Evolutionary conservation across 2,113 vertebrate genomes (phyloP), one percentile per base, ranked within the genome.

Genomic region (Phasianus colchicus): DNA sequence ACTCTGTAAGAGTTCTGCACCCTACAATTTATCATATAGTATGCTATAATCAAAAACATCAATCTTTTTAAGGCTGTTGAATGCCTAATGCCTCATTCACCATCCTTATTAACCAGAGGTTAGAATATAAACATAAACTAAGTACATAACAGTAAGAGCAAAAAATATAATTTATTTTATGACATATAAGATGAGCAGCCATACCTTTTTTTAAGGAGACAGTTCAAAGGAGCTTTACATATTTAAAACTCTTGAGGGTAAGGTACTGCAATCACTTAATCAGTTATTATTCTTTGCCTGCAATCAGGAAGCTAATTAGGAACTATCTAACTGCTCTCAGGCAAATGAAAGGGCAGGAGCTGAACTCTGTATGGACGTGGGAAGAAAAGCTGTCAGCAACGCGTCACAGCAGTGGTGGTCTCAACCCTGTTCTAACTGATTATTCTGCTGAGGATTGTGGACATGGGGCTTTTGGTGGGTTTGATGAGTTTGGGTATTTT

Each of bases 251-350:
- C 52, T 89, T 93, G 25, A 54, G 48, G 27, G 14, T 69, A 94
- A 70, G 43, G 40, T 77, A 52, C 19, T 52, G 42, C 48, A 87
- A 95, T 85, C 82, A 79, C 45, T 92, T 78, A 57, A 85, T 86
- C 74, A 65, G 73, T 75, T 82, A 45, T 42, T 64, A 79, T 38
- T 80, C 43, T 89, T 80, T 86, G 88, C 40, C 43, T 64, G 66
- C 89, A 80, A 77, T 69, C 90, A 94, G 32, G 34, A 95, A 96
- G 73, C 42, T 64, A 85, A 54, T 90, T 91, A 94, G 70, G 65
- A 88, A 91, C 89, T 58, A 73, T 52, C 1, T 36, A 91, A 69
- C 12, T 29, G 24, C 45, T 96, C 47, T 40, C 64, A 91, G 47
- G 32, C 13, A 93, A 90, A 40, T 50, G 29, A 50, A 73, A 96